phyloP scores from a whole-genome alignment of 1,140 invertebrate genomes.

The Lycorma delicatula region DNA sequence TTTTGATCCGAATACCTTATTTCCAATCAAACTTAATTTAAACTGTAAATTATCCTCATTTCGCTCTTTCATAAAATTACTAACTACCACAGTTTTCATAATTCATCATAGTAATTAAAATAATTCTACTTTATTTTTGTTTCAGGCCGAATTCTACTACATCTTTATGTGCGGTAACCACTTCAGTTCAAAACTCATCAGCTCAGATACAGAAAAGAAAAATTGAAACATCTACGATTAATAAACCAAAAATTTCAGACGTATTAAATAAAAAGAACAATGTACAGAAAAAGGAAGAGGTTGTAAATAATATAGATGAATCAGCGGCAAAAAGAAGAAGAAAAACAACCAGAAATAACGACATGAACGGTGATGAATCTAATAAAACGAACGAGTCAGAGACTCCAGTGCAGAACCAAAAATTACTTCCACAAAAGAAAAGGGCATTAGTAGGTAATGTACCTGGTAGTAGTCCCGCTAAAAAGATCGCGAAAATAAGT shows the following conservation, averaged over 20 bases:
- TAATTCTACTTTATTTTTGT: constrained; percentile 6
- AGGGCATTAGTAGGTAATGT: constrained; percentile 41
- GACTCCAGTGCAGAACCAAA: constrained; percentile 13
- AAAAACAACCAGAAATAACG: constrained; percentile 7
- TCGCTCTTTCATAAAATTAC: no score
- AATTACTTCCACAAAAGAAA: constrained; percentile 50
- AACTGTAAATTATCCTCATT: no score
- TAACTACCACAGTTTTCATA: no score
- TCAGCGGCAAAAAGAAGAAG: constrained; percentile 14
- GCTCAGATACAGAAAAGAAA: not conserved
- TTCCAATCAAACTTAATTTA: no score
- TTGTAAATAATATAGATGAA: constrained; percentile 21
- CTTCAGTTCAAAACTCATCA: not conserved
- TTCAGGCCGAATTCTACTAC: constrained; percentile 12
- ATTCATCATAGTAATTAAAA: no score
- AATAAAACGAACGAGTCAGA: constrained; percentile 4
- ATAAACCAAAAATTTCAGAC: constrained; percentile 18
- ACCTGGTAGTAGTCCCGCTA: constrained; percentile 42
- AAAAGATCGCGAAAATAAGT: constrained; percentile 41
- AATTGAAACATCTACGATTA: not conserved
- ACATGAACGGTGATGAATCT: constrained; percentile 13
- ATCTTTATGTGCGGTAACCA: not conserved
- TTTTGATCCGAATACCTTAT: no score
- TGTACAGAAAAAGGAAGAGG: constrained; percentile 13
- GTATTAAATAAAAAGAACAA: constrained; percentile 17